Evolutionary conservation across 2,797 vertebrate species (phyloP), one percentile per base, ranked within the genome.

Genomic region (Leucoraja ocellata): DNA sequence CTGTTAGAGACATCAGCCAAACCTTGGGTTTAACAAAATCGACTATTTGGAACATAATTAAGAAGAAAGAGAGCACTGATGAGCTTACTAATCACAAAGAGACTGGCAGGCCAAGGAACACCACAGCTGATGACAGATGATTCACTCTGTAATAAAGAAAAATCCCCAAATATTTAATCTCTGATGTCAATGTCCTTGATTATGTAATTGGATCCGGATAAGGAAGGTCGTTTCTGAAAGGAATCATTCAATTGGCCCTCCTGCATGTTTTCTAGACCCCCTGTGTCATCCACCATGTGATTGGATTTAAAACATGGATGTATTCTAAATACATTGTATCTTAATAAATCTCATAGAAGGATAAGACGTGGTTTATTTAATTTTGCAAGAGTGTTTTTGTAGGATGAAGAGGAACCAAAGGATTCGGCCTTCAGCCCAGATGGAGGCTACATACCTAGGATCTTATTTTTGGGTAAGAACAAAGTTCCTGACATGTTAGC

Each of bases 361-460:
- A 63, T 86, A 16, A 63, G 28, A 65, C 18, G 28, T 63, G 58
- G 39, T 4, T 63, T 86, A 18, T 65, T 86, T 61, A 86, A 63
- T 86, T 63, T 86, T 32, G 28, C 7, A 63, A 16, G 58, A 36
- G 61, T 36, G 9, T 88, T 21, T 88, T 91, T 94, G 93, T 95
- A 99, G 99, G 99, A 99, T 95, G 99, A 99, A 94, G 99, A 99
- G 94, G 99, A 99, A 93, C 98, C 99, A 2, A 99, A 98, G 95
- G 98, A 98, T 92, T 97, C 98, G 74, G 95, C 96, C 93, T 99
- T 98, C 95, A 99, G 97, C 94, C 99, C 99, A 2, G 99, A 99
- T 93, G 99, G 99, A 13, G 98, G 98, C 94, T 99, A 99, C 95
- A 99, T 99, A 96, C 99, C 99, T 94, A 97, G 99, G 95, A 99